Conservation (phyloP, 2,113 vertebrate species). For the Nesoenas mayeri region DNA sequence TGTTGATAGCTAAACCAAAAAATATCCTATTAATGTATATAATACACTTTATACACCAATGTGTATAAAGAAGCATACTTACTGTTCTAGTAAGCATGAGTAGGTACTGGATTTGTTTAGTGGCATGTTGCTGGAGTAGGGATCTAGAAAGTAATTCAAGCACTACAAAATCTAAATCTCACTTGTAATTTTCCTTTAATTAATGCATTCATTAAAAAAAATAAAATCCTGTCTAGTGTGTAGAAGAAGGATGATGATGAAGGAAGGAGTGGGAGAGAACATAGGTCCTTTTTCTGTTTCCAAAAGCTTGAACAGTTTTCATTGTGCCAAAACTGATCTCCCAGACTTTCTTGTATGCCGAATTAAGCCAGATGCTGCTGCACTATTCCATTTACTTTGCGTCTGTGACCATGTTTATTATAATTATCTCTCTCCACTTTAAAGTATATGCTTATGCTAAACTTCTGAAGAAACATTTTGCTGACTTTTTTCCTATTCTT, state of each 20-base stretch:
- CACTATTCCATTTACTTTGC: neutral
- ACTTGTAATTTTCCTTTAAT: neutral
- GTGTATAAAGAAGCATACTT: neutral
- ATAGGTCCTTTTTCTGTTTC: neutral
- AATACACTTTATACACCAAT: too few relatives aligned
- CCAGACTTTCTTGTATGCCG: neutral
- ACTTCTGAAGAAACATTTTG: neutral
- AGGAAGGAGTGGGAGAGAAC: neutral
- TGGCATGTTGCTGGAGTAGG: neutral
- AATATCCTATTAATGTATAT: neutral
- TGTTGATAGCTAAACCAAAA: neutral
- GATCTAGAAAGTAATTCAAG: neutral
- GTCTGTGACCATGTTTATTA: neutral
- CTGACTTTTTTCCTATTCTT: neutral
- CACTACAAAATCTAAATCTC: neutral
- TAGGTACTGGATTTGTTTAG: neutral
- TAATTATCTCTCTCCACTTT: neutral
- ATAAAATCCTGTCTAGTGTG: neutral
- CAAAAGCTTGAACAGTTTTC: neutral
- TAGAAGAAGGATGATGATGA: neutral
- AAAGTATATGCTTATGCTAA: neutral
- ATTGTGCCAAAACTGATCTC: neutral
- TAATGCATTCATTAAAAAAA: neutral
- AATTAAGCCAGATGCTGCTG: neutral
- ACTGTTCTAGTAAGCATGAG: neutral